Percentiles rank a stretch among this genome's conserved stretches.
These are phyloP conservation scores for Brachirus orientalis DNA, from an alignment of 2,113 vertebrate genomes.

Conservation along the genomic window DNA sequence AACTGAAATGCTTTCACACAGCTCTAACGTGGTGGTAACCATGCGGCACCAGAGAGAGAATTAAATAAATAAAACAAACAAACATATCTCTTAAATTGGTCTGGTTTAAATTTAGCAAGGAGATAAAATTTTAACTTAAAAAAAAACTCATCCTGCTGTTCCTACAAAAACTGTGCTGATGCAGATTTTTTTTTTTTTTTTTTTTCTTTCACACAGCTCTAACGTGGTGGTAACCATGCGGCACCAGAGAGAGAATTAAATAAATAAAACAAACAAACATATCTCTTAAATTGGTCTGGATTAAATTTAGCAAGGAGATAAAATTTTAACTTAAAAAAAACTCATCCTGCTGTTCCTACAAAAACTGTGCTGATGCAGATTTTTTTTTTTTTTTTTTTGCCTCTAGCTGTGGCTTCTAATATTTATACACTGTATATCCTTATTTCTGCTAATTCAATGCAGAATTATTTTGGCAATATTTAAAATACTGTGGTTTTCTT, in stretches of 20 bases:
- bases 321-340: constrained; percentile 16
- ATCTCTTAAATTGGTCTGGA: background rate
- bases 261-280: constrained; percentile 33
- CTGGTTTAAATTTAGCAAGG: background rate
- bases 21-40: background rate
- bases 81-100: background rate
- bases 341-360: constrained; percentile 55
- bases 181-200: background rate
- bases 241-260: constrained; percentile 7
- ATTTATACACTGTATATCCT: constrained; percentile 47
- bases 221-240: background rate
- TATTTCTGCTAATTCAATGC: constrained; percentile 44
- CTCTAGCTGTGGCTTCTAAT: constrained; percentile 37
- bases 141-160: constrained; percentile 41
- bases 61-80: constrained; percentile 43
- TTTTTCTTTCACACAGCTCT: constrained; percentile 15
- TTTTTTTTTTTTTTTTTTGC: constrained; percentile 21
- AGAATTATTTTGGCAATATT: constrained; percentile 74
- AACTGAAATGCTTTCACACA: constrained; percentile 25
- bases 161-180: constrained; percentile 66
- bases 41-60: background rate
- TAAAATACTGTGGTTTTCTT: constrained; percentile 56
- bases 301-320: constrained; percentile 4
- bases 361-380: constrained; percentile 57
- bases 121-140: constrained; percentile 8